phyloP scores from a whole-genome alignment of 2,888 invertebrate genomes.

The Pherbina coryleti region DNA sequence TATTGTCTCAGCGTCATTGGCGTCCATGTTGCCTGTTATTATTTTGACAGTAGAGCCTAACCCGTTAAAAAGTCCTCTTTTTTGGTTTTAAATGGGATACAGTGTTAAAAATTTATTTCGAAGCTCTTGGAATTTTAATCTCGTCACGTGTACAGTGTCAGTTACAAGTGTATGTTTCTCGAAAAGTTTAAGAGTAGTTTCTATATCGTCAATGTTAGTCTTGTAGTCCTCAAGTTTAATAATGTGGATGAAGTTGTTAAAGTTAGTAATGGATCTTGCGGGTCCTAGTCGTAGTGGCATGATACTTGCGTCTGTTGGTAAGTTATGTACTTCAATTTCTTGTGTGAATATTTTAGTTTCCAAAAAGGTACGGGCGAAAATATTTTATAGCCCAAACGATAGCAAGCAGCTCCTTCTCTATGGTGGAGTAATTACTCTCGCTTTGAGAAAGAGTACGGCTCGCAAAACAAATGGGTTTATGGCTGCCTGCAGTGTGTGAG shows the following conservation, averaged over 20 bases:
- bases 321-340: too few relatives aligned
- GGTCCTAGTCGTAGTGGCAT: too few relatives aligned
- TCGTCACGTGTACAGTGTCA: background rate
- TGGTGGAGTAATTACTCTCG: conserved; percentile 10
- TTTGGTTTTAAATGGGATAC: background rate
- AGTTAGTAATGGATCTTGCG: too few relatives aligned
- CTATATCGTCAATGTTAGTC: background rate
- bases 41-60: background rate
- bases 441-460: too few relatives aligned
- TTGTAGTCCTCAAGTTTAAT: too few relatives aligned
- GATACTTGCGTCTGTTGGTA: too few relatives aligned
- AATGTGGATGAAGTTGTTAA: too few relatives aligned
- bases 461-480: background rate
- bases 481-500: background rate
- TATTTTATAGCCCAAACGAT: conserved; percentile 5
- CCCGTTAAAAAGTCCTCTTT: background rate
- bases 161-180: background rate
- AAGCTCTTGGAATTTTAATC: too few relatives aligned
- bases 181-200: background rate
- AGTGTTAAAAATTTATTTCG: background rate
- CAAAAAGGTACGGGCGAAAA: too few relatives aligned
- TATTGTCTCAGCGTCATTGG: too few relatives aligned
- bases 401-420: conserved; percentile 12
- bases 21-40: too few relatives aligned
- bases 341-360: too few relatives aligned